Conservation (phyloP, 2,797 vertebrate genomes). For the Dendrocincla tyrannina region DNA sequence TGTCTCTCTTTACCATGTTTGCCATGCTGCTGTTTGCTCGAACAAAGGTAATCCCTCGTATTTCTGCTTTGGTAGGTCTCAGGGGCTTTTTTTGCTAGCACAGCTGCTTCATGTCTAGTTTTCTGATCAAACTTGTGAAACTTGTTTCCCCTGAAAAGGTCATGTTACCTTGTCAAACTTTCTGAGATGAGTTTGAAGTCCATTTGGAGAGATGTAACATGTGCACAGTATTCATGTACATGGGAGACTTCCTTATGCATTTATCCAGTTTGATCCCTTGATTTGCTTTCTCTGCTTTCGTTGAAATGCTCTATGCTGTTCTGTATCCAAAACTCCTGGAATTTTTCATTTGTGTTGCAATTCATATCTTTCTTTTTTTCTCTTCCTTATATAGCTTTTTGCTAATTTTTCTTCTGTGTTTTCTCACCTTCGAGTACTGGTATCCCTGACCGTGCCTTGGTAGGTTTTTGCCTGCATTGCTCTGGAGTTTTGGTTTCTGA, state of each 20-base stretch:
- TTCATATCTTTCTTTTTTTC: not conserved
- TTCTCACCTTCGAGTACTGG: not conserved
- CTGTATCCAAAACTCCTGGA: not conserved
- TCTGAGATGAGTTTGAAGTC: not conserved
- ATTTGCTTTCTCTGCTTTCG: not conserved
- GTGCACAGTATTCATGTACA: accelerated
- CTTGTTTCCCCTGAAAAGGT: not conserved
- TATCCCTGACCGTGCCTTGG: not conserved
- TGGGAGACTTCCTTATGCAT: not conserved
- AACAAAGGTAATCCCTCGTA: constrained; percentile 77
- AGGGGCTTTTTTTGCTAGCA: not conserved
- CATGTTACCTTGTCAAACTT: not conserved
- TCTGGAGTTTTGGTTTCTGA: not conserved
- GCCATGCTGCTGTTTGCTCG: constrained; percentile 92
- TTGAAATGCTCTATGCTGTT: not conserved
- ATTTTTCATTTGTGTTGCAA: not conserved
- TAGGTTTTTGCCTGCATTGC: not conserved
- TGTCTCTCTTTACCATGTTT: constrained; percentile 92
- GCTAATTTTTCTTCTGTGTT: not conserved
- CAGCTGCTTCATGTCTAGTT: not conserved
- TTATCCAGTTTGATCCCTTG: not conserved
- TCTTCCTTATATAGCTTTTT: not conserved
- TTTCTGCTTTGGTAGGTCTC: not conserved
- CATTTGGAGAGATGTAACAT: not conserved
- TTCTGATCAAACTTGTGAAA: not conserved